Base-by-base conservation (phyloP, 2,888 invertebrate genomes). In the Epistrophella euchroma region DNA sequence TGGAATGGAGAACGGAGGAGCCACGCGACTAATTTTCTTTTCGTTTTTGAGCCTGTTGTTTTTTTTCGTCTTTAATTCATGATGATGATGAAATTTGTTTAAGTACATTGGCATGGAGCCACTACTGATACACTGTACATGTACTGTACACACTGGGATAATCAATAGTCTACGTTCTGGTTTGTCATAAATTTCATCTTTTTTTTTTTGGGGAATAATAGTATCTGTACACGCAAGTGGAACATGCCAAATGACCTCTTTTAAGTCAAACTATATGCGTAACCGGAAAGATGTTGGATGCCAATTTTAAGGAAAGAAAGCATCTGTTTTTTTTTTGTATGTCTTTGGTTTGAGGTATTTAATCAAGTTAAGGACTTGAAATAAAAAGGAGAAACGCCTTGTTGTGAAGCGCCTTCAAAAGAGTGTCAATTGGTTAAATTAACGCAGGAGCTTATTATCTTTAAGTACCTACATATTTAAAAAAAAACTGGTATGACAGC, bases 161-260 rank as follows among this genome's bases (percentile, higher is more conserved):
- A 22, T 47, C 37, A 58, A 37, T 52, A 40, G 56, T 15, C 28
- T n/a, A 66, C 37, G 68, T 76, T 85, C 76, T 76, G 80, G 76
- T 80, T 85, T 73, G 62, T 45, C 47, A 72, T 68, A 73, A 80
- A 70, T 68, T 60, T 47, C 68, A 62, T 47, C 7, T 45, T 17
- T 47, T 13, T 50, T 50, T 76, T 81, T 72, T 50, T 22, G 7
- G 72, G 35, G 32, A 62, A 55, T 58, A 60, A 68, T 56, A 72
- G 37, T 62, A 28, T 56, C 10, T 43, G 66, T 22, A 45, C 85
- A 85, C 76, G 85, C 83, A 72, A 35, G 35, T 37, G 80, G 76
- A 80, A 55, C 80, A 73, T 32, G 68, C 40, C 60, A 81, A 81
- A 80, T 80, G 85, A 85, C 85, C 80, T 81, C 85, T 15, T 80